phyloP scores from a whole-genome alignment of 2,113 vertebrate genomes.

The Pangasianodon hypophthalmus region DNA sequence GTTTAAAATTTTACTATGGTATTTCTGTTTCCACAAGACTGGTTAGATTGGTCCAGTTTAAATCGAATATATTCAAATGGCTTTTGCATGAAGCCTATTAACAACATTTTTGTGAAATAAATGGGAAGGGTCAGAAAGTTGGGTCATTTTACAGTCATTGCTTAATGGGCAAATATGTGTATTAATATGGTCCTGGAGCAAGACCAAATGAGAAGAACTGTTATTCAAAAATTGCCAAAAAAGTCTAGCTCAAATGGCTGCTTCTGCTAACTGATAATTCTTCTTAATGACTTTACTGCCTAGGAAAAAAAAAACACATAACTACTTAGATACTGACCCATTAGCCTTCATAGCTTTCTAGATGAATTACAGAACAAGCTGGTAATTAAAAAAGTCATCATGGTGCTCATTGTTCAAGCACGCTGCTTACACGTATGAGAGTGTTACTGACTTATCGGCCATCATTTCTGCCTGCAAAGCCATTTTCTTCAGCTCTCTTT shows the following conservation, averaged over 20 bases:
- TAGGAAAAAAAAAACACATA: neutral
- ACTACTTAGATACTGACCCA: conserved; percentile 47
- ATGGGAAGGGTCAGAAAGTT: neutral
- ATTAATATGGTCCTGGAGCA: neutral
- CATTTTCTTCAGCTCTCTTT: conserved; percentile 46
- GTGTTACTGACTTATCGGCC: conserved; percentile 59
- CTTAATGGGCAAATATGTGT: neutral
- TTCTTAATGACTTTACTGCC: neutral
- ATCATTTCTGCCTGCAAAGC: conserved; percentile 50
- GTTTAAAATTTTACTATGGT: neutral
- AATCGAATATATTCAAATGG: neutral
- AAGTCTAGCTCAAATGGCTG: neutral
- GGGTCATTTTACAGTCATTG: neutral
- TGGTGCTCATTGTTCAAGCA: conserved; percentile 53
- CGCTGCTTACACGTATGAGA: conserved; percentile 26
- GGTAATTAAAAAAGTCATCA: neutral
- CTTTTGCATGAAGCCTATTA: neutral
- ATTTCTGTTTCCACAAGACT: neutral
- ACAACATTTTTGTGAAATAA: neutral
- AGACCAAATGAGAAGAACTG: neutral
- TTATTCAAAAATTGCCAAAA: neutral
- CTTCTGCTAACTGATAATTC: neutral
- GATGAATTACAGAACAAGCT: neutral
- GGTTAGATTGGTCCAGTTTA: neutral
- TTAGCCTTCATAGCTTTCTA: conserved; percentile 31